Conservation (phyloP, 2,888 invertebrate species). For the Phrixothrix hirtus region DNA sequence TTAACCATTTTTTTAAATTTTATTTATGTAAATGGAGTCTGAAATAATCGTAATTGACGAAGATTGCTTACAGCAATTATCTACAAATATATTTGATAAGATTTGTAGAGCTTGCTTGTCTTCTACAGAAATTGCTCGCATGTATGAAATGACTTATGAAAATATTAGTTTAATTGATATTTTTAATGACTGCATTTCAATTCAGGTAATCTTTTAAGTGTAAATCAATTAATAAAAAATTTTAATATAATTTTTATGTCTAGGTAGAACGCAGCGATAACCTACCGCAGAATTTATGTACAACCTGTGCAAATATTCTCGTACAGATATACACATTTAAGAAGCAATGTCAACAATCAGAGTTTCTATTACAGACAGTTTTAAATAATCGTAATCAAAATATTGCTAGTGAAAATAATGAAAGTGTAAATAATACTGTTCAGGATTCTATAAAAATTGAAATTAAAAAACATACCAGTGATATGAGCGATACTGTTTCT, state of each 20-base stretch:
- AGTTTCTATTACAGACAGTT: neutral
- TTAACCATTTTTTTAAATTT: conserved; percentile 1
- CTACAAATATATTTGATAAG: neutral
- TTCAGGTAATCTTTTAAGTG: no score
- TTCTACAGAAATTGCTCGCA: neutral
- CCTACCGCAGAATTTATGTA: neutral
- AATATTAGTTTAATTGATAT: neutral
- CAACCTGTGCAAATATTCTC: neutral
- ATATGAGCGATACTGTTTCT: neutral
- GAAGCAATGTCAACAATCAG: neutral
- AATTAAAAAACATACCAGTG: no score
- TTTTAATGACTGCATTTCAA: conserved; percentile 1
- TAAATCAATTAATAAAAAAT: no score
- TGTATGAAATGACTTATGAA: conserved; percentile 5
- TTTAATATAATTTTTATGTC: no score
- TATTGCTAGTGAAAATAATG: neutral
- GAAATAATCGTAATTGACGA: neutral
- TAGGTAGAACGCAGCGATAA: neutral
- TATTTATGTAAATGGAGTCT: neutral
- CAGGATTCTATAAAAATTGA: no score
- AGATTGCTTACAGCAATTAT: no score
- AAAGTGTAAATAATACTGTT: neutral
- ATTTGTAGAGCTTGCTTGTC: conserved; percentile 7
- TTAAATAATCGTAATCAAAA: neutral
- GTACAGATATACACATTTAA: neutral